These are phyloP conservation scores for Hydroisotoma schaefferi DNA, from an alignment of 2,888 invertebrate species.

Conservation along the genomic window DNA sequence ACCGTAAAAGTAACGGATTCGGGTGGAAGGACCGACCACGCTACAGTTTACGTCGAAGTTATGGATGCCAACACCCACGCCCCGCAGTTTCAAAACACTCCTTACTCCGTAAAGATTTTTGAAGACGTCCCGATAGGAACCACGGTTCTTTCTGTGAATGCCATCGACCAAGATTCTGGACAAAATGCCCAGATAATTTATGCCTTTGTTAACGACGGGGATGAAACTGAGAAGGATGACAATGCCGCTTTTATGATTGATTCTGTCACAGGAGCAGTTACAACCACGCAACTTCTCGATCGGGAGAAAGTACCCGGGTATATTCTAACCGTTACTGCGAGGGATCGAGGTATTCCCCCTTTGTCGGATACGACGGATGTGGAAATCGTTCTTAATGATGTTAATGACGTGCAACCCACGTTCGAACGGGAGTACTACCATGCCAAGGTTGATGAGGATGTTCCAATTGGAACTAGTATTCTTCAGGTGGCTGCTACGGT, in stretches of 20 bases:
- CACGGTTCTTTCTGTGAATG: constrained; percentile 85
- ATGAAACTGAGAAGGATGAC: constrained; percentile 33
- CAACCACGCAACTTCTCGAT: constrained; percentile 78
- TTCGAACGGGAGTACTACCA: constrained; percentile 51
- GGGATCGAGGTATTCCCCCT: constrained; percentile 68
- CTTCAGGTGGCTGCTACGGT: constrained; percentile 51
- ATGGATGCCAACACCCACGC: constrained; percentile 90
- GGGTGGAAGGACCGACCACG: constrained; percentile 80
- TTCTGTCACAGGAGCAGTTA: constrained; percentile 86
- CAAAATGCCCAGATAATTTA: constrained; percentile 72
- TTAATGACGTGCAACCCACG: constrained; percentile 21
- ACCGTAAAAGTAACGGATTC: constrained; percentile 82
- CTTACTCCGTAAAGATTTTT: constrained; percentile 80
- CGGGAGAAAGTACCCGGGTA: constrained; percentile 76
- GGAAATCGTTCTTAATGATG: constrained; percentile 86
- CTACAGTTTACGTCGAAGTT: constrained; percentile 85
- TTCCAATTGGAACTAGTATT: constrained; percentile 54
- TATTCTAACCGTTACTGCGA: constrained; percentile 64
- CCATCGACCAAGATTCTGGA: constrained; percentile 91
- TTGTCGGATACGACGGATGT: constrained; percentile 91
- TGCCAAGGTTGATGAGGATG: constrained; percentile 57
- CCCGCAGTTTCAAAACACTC: constrained; percentile 88
- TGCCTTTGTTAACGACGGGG: constrained; percentile 53
- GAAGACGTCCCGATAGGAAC: constrained; percentile 91
- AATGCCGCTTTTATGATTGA: constrained; percentile 76